phyloP scores from a whole-genome alignment of 2,113 vertebrate species.

The Acrocephalus arundinaceus region DNA sequence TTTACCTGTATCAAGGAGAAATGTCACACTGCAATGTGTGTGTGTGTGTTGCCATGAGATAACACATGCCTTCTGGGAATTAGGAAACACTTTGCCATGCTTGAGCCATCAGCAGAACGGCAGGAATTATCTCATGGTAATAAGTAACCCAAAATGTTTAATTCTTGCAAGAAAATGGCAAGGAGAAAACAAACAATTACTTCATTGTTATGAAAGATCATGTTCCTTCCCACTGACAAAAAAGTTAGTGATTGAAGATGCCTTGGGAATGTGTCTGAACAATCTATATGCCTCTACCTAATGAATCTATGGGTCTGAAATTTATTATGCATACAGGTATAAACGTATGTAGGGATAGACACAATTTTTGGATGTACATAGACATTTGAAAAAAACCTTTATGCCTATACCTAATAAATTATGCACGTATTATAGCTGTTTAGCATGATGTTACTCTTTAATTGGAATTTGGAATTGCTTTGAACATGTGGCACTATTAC shows the following conservation, averaged over 20 bases:
- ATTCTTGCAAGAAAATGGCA: background rate
- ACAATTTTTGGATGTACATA: background rate
- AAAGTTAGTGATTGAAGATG: background rate
- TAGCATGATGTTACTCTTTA: background rate
- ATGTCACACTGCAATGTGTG: background rate
- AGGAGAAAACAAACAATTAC: constrained; percentile 23
- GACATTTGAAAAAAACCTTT: background rate
- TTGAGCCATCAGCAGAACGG: background rate
- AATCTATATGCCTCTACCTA: background rate
- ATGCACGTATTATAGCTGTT: background rate
- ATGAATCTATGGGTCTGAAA: background rate
- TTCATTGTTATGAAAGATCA: background rate
- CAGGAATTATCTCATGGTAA: background rate
- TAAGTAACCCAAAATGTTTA: constrained; percentile 3
- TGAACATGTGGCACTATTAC: background rate
- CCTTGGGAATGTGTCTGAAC: background rate
- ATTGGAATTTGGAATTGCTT: background rate
- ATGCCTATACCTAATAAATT: constrained; percentile 24
- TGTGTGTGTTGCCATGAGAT: background rate
- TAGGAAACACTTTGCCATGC: background rate
- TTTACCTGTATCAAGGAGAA: constrained; percentile 40
- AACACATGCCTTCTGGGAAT: background rate
- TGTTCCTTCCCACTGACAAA: background rate
- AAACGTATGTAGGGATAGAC: background rate
- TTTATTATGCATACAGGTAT: background rate